Percentiles rank a stretch among this genome's conserved stretches.
Evolutionary conservation across 2,797 vertebrate genomes (phyloP).

Genomic region (Syngnathus rostellatus): DNA sequence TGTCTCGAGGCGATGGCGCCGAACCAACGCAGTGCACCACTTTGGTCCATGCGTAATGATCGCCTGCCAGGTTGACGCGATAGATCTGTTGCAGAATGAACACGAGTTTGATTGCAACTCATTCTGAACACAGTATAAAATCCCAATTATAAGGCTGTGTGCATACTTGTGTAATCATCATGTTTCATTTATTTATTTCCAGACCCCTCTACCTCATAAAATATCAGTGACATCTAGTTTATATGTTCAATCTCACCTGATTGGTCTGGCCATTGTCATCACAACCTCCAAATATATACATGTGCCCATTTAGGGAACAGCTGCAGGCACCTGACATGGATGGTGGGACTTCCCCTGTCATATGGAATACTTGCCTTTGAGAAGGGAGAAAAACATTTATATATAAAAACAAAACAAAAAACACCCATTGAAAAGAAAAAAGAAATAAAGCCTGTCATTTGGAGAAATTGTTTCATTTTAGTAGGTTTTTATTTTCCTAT

Average conservation of each 20-base stretch:
- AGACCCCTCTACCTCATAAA: not conserved
- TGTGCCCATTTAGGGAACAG: slow-evolving; percentile 74
- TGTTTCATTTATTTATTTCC: no score
- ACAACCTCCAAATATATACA: slow-evolving; percentile 93
- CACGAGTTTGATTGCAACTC: slow-evolving; percentile 22
- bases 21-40: slow-evolving; percentile 68
- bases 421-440: no score
- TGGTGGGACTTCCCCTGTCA: slow-evolving; percentile 81
- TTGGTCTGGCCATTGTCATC: slow-evolving; percentile 90
- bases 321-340: slow-evolving; percentile 90
- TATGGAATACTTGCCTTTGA: slow-evolving; percentile 79
- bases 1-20: slow-evolving; percentile 86
- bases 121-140: no score
- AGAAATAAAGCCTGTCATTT: no score
- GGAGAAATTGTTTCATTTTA: no score
- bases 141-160: no score
- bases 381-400: not conserved
- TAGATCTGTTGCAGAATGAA: slow-evolving; percentile 73
- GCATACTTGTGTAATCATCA: no score
- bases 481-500: no score
- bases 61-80: slow-evolving; percentile 78
- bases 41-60: slow-evolving; percentile 80
- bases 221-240: not conserved
- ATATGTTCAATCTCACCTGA: slow-evolving; percentile 62
- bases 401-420: no score